These are phyloP conservation scores for Diarsia dahlii DNA, from an alignment of 2,888 invertebrate species.

Conservation along the genomic window DNA sequence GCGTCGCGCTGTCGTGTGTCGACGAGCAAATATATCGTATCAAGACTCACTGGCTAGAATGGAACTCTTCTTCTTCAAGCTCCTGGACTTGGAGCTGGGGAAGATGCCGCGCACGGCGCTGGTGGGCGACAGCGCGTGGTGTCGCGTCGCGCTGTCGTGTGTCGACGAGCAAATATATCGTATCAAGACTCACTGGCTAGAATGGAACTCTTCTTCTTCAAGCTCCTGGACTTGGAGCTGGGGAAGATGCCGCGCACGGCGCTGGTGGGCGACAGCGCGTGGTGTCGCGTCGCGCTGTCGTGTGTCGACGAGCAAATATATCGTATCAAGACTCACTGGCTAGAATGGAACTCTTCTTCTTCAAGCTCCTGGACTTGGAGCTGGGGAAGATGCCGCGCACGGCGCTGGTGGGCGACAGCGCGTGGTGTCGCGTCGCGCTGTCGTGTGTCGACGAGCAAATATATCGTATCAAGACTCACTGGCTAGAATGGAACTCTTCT, in stretches of 20 bases:
- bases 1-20: conserved; percentile 17
- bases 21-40: background rate
- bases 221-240: conserved; percentile 91
- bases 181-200: conserved; percentile 91
- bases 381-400: conserved; percentile 91
- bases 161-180: background rate
- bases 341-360: conserved; percentile 94
- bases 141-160: conserved; percentile 34
- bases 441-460: background rate
- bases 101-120: conserved; percentile 90
- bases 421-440: conserved; percentile 45
- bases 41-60: conserved; percentile 92
- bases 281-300: conserved; percentile 38
- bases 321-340: conserved; percentile 89
- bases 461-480: conserved; percentile 85
- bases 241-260: conserved; percentile 91
- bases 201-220: conserved; percentile 94
- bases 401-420: conserved; percentile 86
- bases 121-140: conserved; percentile 82
- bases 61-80: conserved; percentile 94
- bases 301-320: background rate
- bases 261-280: conserved; percentile 84
- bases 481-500: conserved; percentile 94
- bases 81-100: conserved; percentile 90
- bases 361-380: conserved; percentile 91